Conservation (phyloP, 2,888 invertebrate species). For the Cyaniris semiargus region DNA sequence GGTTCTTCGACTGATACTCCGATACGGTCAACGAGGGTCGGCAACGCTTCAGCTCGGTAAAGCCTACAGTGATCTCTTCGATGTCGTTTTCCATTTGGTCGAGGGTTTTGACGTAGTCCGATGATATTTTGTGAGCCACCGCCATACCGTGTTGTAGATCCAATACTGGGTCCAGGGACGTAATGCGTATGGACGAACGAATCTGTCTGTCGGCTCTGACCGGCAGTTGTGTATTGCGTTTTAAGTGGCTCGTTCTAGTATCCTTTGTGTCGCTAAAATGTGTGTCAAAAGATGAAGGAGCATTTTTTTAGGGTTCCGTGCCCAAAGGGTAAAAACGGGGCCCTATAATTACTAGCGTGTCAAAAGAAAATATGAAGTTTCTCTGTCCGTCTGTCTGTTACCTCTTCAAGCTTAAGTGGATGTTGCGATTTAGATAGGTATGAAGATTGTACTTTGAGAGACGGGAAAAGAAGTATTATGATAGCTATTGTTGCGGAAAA, state of each 20-base stretch:
- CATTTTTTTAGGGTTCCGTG: no score
- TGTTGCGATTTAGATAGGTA: no score
- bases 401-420: no score
- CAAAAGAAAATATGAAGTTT: no score
- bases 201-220: conserved; percentile 47
- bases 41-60: conserved; percentile 57
- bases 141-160: conserved; percentile 59
- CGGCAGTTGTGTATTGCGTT: conserved; percentile 45
- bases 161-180: conserved; percentile 53
- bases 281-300: neutral
- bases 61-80: conserved; percentile 53
- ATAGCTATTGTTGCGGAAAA: neutral
- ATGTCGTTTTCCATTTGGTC: conserved; percentile 51
- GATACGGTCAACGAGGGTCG: conserved; percentile 58
- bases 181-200: conserved; percentile 43
- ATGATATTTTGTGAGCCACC: conserved; percentile 60
- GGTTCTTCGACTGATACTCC: conserved; percentile 51
- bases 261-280: neutral
- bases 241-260: neutral
- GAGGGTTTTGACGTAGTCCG: conserved; percentile 64
- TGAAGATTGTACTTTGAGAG: no score
- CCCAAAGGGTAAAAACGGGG: no score
- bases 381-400: no score
- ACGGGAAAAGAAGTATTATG: neutral
- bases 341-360: no score